Percentiles rank a stretch among this genome's conserved stretches.
These are phyloP conservation scores for Eriocheir sinensis DNA, from an alignment of 1,140 invertebrate genomes.

Conservation along the genomic window DNA sequence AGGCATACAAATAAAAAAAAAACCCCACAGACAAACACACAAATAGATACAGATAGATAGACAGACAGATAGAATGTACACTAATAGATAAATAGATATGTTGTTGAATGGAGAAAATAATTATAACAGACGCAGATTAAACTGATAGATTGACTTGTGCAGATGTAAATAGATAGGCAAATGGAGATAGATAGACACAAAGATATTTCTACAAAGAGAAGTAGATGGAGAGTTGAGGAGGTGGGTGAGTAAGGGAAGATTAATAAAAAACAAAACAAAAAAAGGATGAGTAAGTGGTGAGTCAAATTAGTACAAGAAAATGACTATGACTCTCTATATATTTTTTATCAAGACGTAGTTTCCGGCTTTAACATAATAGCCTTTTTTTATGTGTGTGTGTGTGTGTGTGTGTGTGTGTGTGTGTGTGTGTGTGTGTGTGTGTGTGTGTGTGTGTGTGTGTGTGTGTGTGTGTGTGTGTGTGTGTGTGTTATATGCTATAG, in stretches of 20 bases:
- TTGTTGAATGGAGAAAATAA: not conserved
- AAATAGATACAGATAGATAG: slow-evolving; percentile 28
- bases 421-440: too few species aligned
- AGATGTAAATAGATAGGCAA: not conserved
- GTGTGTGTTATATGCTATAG: too few species aligned
- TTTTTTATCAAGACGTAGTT: too few species aligned
- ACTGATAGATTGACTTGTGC: not conserved
- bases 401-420: too few species aligned
- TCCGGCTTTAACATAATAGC: too few species aligned
- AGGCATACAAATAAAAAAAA: not conserved
- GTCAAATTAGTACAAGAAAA: too few species aligned
- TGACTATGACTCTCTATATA: too few species aligned
- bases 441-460: too few species aligned
- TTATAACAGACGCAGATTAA: not conserved
- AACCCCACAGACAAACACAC: not conserved
- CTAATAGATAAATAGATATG: not conserved
- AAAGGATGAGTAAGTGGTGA: not conserved
- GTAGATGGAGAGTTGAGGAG: not conserved
- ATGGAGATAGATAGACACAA: not conserved
- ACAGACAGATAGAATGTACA: slow-evolving; percentile 35
- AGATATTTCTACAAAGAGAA: not conserved
- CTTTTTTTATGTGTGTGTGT: too few species aligned
- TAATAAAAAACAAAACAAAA: not conserved
- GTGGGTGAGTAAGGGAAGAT: not conserved
- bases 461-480: too few species aligned